Conservation (phyloP, 1,140 invertebrate genomes). For the Danaus plexippus region DNA sequence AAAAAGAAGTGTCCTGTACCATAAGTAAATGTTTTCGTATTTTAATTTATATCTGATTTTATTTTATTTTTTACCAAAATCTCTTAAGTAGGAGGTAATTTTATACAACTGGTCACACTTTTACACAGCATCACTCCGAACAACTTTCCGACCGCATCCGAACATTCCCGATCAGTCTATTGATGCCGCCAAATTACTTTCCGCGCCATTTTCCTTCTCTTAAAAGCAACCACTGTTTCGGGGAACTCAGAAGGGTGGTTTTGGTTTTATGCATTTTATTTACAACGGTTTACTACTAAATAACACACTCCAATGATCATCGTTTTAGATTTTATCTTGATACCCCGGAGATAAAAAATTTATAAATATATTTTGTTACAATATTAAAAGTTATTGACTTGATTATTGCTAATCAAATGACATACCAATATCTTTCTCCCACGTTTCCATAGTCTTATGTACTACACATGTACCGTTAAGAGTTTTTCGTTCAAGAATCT, state of each 20-base stretch:
- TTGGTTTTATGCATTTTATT: constrained; percentile 16
- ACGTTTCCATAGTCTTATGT: too few relatives aligned
- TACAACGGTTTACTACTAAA: not conserved
- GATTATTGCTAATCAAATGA: too few relatives aligned
- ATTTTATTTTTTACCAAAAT: not conserved
- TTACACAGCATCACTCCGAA: constrained; percentile 41
- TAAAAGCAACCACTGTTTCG: not conserved
- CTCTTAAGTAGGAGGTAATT: not conserved
- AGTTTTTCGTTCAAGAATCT: too few relatives aligned
- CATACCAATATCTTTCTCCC: too few relatives aligned
- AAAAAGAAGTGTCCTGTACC: too few relatives aligned
- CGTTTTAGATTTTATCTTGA: not conserved
- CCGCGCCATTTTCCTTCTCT: constrained; percentile 54
- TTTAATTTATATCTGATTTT: too few relatives aligned
- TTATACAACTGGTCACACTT: constrained; percentile 26
- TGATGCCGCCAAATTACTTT: constrained; percentile 58
- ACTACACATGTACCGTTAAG: too few relatives aligned
- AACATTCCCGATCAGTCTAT: constrained; percentile 45
- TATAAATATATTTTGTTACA: not conserved
- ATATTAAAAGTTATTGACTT: too few relatives aligned
- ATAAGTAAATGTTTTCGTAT: too few relatives aligned
- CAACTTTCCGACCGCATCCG: constrained; percentile 38
- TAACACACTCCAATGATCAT: not conserved
- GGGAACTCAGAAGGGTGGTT: constrained; percentile 25
- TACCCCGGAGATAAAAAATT: not conserved